Evolutionary conservation across 2,113 vertebrate genomes (phyloP).

Genomic region (Porphyrio hochstetteri): DNA sequence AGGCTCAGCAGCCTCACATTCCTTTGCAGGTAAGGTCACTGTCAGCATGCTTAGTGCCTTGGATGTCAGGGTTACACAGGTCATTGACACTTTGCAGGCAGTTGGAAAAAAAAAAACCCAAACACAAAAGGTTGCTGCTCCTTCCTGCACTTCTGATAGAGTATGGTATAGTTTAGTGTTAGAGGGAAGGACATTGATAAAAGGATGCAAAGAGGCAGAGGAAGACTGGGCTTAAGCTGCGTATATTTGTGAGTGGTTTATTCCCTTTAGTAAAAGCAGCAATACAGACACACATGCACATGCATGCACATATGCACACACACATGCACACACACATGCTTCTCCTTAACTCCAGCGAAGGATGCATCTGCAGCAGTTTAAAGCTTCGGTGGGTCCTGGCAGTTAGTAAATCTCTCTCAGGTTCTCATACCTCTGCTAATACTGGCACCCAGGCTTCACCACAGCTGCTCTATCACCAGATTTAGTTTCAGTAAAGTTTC

Average conservation of each 20-base stretch:
- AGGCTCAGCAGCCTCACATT: slow-evolving; percentile 14
- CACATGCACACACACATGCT: neutral
- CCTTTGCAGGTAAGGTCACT: slow-evolving; percentile 47
- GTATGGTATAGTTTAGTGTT: neutral
- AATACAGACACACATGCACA: neutral
- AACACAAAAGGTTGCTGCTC: neutral
- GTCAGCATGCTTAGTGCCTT: neutral
- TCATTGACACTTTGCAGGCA: neutral
- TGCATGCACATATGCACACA: too few species aligned
- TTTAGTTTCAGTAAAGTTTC: slow-evolving; percentile 42
- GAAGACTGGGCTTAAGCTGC: neutral
- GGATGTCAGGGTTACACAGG: neutral
- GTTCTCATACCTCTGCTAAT: slow-evolving; percentile 20
- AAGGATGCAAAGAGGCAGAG: neutral
- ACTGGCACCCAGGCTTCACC: slow-evolving; percentile 26
- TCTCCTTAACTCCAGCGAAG: neutral
- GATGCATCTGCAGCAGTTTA: slow-evolving; percentile 20
- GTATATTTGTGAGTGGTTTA: neutral
- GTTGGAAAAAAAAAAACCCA: neutral
- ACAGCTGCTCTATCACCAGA: slow-evolving; percentile 36
- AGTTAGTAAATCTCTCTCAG: slow-evolving; percentile 47
- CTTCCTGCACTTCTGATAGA: neutral
- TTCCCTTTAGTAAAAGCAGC: neutral
- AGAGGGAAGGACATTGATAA: neutral
- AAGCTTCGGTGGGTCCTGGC: neutral